A percentile compares a stretch with the other conserved stretches of the same genome.
Conservation (phyloP, 2,113 vertebrate genomes). For the Gobiocypris rarus region DNA sequence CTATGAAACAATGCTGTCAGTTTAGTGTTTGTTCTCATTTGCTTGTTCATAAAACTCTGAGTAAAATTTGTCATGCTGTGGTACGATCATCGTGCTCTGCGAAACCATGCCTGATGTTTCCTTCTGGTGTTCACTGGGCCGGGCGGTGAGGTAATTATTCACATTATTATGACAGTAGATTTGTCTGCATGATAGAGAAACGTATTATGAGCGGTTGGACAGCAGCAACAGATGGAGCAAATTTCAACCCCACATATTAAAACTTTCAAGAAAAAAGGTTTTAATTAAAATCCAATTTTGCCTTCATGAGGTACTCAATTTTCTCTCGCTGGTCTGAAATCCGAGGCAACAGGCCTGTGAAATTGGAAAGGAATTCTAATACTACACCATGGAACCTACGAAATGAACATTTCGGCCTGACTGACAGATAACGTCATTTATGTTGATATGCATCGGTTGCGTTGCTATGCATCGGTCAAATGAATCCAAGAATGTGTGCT, state of each 20-base stretch:
- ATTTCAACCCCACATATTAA: constrained; percentile 1
- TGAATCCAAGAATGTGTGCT: neutral
- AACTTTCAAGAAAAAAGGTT: constrained; percentile 8
- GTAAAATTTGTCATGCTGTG: neutral
- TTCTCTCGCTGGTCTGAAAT: constrained; percentile 12
- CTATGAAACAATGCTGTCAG: neutral
- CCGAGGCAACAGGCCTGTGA: constrained; percentile 6
- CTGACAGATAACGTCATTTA: neutral
- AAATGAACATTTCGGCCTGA: neutral
- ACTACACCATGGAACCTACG: neutral
- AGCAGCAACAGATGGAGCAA: neutral
- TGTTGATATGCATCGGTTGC: neutral
- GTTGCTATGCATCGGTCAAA: neutral
- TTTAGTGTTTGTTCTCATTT: neutral
- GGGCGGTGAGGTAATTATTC: neutral
- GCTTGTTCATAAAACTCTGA: neutral
- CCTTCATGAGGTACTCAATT: neutral
- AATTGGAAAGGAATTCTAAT: constrained; percentile 18
- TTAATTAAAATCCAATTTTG: constrained; percentile 18
- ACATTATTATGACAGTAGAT: neutral
- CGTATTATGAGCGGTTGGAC: neutral
- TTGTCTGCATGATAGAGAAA: neutral
- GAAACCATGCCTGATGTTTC: constrained; percentile 13
- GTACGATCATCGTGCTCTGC: neutral
- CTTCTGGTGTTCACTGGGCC: neutral